Percentiles rank a stretch among this genome's conserved stretches.
Conservation (phyloP, 2,113 vertebrate genomes). For the Orientallactaga bullata region DNA sequence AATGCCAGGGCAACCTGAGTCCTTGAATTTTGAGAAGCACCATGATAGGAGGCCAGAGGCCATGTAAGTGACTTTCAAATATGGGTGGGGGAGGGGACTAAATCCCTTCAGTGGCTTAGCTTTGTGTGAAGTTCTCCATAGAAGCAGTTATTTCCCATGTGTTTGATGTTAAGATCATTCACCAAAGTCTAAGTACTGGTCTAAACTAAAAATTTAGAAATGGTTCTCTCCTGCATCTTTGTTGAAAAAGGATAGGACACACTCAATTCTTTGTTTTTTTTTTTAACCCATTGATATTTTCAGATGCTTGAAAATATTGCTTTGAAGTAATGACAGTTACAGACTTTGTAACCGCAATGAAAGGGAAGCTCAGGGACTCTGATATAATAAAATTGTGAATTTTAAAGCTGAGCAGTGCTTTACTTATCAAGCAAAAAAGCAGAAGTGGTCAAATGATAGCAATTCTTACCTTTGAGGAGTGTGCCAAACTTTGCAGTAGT, state of each 20-base stretch:
- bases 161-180: background rate
- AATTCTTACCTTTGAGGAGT: background rate
- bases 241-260: background rate
- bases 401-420: background rate
- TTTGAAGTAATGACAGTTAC: background rate
- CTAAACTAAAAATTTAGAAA: background rate
- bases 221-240: background rate
- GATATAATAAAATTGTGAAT: background rate
- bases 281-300: background rate
- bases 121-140: background rate
- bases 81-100: conserved; percentile 1
- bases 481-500: conserved; percentile 17
- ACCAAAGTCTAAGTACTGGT: background rate
- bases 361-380: conserved; percentile 20
- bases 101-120: conserved; percentile 38
- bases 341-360: background rate
- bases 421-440: background rate
- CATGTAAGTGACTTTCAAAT: conserved; percentile 72
- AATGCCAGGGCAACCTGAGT: conserved; percentile 58
- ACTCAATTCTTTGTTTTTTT: background rate
- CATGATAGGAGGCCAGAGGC: conserved; percentile 70
- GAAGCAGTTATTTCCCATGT: background rate
- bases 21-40: conserved; percentile 65
- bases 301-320: background rate
- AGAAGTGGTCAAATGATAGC: background rate